Conservation (phyloP, 2,888 invertebrate species). For the Hylaea fasciaria region DNA sequence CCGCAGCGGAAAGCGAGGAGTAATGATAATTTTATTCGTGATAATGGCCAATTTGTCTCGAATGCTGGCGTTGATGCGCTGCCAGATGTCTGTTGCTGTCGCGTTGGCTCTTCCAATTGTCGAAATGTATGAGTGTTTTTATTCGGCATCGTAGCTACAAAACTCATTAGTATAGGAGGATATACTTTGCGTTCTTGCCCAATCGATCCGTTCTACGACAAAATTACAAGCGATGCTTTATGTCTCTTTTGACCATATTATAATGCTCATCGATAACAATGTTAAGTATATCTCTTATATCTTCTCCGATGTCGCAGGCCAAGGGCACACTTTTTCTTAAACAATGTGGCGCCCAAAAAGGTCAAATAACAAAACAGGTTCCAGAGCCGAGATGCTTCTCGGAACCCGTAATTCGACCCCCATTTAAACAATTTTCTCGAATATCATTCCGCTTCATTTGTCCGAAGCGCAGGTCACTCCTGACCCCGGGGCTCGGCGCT, state of each 20-base stretch:
- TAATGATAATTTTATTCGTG: constrained; percentile 44
- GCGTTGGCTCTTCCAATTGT: constrained; percentile 39
- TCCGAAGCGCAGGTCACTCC: constrained; percentile 65
- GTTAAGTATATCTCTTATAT: constrained; percentile 8
- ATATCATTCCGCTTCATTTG: constrained; percentile 79
- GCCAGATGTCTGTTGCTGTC: constrained; percentile 39
- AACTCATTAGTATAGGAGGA: constrained; percentile 8
- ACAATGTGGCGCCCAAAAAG: constrained; percentile 51
- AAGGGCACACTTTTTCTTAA: constrained; percentile 39
- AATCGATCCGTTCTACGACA: constrained; percentile 12
- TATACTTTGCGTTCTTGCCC: constrained; percentile 24
- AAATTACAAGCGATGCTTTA: constrained; percentile 14
- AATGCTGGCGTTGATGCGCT: constrained; percentile 29
- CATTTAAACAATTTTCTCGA: constrained; percentile 83
- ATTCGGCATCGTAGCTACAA: constrained; percentile 16
- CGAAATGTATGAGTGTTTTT: constrained; percentile 20
- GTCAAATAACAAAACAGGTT: constrained; percentile 60
- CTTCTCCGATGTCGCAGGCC: constrained; percentile 42
- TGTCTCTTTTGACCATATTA: constrained; percentile 10
- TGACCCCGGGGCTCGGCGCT: constrained; percentile 79
- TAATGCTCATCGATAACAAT: constrained; percentile 16
- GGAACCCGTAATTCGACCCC: constrained; percentile 76
- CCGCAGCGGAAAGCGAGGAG: constrained; percentile 27
- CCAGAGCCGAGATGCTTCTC: constrained; percentile 52
- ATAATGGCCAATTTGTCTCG: constrained; percentile 43